Evolutionary conservation across 2,113 vertebrate species (phyloP).

Genomic region (Chelonoidis abingdonii): DNA sequence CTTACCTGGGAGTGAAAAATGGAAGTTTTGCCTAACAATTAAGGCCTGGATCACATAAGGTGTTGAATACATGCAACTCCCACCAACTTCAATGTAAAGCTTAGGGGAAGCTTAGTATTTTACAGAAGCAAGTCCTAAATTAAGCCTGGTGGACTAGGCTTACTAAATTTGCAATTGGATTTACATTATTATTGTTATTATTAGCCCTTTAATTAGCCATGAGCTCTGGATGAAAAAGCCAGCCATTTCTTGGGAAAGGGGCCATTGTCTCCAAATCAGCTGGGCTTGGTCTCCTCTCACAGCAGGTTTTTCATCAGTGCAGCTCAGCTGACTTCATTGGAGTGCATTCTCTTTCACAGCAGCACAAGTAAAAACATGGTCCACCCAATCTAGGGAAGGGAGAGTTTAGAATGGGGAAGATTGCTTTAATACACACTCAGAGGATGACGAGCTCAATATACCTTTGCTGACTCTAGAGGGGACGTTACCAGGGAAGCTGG

Average conservation of each 20-base stretch:
- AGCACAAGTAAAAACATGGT: background rate
- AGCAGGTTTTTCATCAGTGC: background rate
- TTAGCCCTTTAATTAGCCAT: slow-evolving; percentile 18
- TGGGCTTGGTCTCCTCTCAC: background rate
- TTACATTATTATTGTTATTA: background rate
- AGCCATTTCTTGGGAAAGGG: background rate
- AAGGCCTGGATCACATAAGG: background rate
- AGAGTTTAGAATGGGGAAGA: background rate
- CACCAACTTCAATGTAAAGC: background rate
- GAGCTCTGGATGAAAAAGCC: background rate
- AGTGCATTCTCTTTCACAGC: rapidly evolving
- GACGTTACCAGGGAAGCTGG: background rate
- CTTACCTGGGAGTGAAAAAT: background rate
- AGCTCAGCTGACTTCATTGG: background rate
- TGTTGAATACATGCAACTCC: background rate
- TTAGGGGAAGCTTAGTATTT: background rate
- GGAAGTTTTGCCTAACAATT: background rate
- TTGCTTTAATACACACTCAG: background rate
- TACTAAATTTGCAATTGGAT: background rate
- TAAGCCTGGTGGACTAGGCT: background rate
- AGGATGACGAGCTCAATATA: background rate
- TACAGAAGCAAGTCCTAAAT: rapidly evolving
- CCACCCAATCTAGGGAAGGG: background rate
- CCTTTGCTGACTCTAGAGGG: background rate
- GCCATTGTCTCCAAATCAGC: background rate